Evolutionary conservation across 30 jellyfish, hydroid and myxozoan genomes (phyloP), one percentile per base, ranked within the genome.

Genomic region (Cassiopea xamachana): DNA sequence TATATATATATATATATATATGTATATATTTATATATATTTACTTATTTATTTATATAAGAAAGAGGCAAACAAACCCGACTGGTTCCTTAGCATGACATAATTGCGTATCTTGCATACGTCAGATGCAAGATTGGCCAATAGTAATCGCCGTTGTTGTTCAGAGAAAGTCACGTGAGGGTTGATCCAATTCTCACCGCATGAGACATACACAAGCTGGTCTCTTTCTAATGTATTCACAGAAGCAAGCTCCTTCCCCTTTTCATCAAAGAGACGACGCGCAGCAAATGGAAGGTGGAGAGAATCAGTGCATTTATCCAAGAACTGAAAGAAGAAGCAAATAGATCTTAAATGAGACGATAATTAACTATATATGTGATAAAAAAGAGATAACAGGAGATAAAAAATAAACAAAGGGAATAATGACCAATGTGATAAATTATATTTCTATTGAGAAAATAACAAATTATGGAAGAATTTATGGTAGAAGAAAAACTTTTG

Each of bases 71-170:
- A 18, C 90, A 1, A 67, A 94, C 98, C 98, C 58, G 94, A 19
- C 69, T 85, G 97, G 6, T 90, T 76, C 61, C 92, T 86, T 51
- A 90, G 82, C 44, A 64, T 27, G 72, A 80, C 59, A 75, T 58
- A 94, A 60, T 94, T 77, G 19, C 90, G 62, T 4, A 94, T 87
- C 81, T 87, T 94, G 71, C 60, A 70, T 44, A 94, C 95, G 61
- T 94, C 98, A n/a, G 98, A 80, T 16, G 96, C 92, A 9, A 94
- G 89, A 71, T 73, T 87, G 7, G 98, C 98, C 90, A 94, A 88
- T 69, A 91, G 73, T 58, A 79, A 48, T 59, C 98, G 78, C 60
- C 94, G 77, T 71, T 90, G 97, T 19, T 90, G 93, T 47, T 94
- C 98, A 64, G 96, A 77, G 49, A 83, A 60, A 1, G 97, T 83